Evolutionary conservation across 2,797 vertebrate genomes (phyloP).

Genomic region (Lateolabrax maculatus): DNA sequence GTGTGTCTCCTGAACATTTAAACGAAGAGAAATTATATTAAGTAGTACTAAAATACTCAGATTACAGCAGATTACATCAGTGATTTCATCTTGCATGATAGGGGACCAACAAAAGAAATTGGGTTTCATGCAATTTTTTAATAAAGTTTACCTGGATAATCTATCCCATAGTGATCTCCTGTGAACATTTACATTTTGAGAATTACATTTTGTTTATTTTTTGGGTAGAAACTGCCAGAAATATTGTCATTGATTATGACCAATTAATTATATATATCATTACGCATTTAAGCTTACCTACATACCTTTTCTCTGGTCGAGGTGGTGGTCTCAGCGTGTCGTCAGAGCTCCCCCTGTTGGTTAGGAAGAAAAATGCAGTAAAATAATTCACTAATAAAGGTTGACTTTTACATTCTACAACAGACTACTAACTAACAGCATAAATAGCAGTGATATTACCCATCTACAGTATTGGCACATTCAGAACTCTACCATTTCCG

Average conservation of each 20-base stretch:
- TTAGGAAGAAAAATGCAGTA: neutral
- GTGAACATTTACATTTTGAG: slow-evolving; percentile 6
- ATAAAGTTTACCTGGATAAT: slow-evolving; percentile 43
- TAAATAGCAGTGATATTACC: neutral
- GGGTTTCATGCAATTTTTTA: neutral
- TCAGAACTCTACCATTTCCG: slow-evolving; percentile 50
- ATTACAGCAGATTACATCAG: neutral
- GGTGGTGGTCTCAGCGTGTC: slow-evolving; percentile 42
- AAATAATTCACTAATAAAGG: neutral
- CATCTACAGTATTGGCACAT: neutral
- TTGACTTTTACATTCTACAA: neutral
- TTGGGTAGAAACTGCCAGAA: too few species aligned
- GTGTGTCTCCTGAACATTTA: slow-evolving; percentile 33
- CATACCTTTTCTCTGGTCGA: slow-evolving; percentile 66
- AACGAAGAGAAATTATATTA: neutral
- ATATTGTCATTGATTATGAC: neutral
- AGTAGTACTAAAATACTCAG: neutral
- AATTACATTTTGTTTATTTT: too few species aligned
- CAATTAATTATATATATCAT: too few species aligned
- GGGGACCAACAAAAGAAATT: neutral
- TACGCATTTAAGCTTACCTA: neutral
- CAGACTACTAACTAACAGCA: neutral
- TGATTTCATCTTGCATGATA: neutral
- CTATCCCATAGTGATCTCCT: slow-evolving; percentile 56
- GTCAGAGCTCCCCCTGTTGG: slow-evolving; percentile 26